Evolutionary conservation across 92 coral and sea anemone genomes (phyloP), one percentile per base, ranked within the genome.

Genomic region (Zoanthus sansibaricus): DNA sequence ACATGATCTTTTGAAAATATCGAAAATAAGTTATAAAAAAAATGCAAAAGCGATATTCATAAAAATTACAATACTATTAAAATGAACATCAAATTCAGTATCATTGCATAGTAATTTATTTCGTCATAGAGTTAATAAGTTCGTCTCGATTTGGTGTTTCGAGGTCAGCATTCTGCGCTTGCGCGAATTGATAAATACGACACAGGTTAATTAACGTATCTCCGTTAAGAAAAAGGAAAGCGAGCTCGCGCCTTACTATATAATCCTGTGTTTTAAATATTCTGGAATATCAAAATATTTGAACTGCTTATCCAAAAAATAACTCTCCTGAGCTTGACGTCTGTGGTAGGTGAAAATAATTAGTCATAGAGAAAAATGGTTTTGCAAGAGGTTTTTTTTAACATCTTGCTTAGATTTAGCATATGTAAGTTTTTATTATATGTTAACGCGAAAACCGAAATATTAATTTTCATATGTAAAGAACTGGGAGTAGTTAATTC

Each of bases 91-190:
- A n/a, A 2, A 1, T 18, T n/a, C n/a, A 0, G 16, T 18, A 3
- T 75, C 20, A 10, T 0, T 76, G 25, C 10, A 52, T 30, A 14
- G 59, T 0, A 66, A 62, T 66, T 45, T 42, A 44, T 45, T 62
- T 67, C 85, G 85, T 80, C 85, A 80, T 80, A 80, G 85, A 80
- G 85, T 45, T 67, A 80, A 80, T 66, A 45, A 66, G 46, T 45
- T 10, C 31, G 32, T 49, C 37, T 9, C 46, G 67, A 37, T 32
- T 17, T 79, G 13, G 33, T 18, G 48, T 9, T 33, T 59, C 37
- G 31, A 9, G 33, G 2, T 45, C 45, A 4, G 30, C 4, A 0
- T 64, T 64, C 75, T 80, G 75, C 85, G 75, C 85, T 64, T 66
- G 85, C 85, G 61, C 25, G 9, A 54, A 80, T 2, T 68, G 73